Evolutionary conservation across 2,888 invertebrate genomes (phyloP), one percentile per base, ranked within the genome.

Genomic region (Andrena camellia): DNA sequence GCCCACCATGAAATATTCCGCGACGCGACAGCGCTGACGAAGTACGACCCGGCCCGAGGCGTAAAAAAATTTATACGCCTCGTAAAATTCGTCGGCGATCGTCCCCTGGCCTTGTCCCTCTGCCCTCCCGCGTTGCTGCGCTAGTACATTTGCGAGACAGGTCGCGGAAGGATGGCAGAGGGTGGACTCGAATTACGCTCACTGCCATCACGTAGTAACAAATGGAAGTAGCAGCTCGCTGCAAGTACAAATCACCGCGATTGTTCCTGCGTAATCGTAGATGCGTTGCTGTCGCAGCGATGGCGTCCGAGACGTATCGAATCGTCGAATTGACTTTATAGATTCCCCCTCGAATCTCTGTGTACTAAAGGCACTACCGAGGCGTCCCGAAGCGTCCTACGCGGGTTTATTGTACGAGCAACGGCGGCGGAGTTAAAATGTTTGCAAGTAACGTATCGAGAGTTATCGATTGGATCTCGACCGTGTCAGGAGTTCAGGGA

Each of bases 381-480:
- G 23, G 13, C 8, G 6, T 10, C 17, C 29, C 52, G 35, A 8
- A n/a, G n/a, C n/a, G 20, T 20, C 29, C 7, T 13, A 33, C 6
- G 57, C 20, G 20, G 8, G 74, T 8, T 2, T 13, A 54, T 35
- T 20, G 67, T n/a, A 35, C 26, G 68, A 62, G 50, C 20, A 29
- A 48, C 66, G 75, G 70, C 64, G 59, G 64, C 70, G 73, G 85
- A 87, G 88, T 89, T 87, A 85, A 88, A 89, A 88, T 89, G 88
- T 90, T 89, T 90, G 86, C 82, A 86, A 87, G 84, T 87, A 87
- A 85, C 83, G 84, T 81, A 86, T 90, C 83, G 74, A 86, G 89
- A 69, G 88, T 84, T 89, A 91, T 90, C 89, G 90, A 90, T 90
- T 84, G 78, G 75, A 85, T 86, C 85, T 88, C 83, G 84, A 87